These are phyloP conservation scores for Uropsilus gracilis DNA, from an alignment of 2,113 vertebrate genomes.

Conservation along the genomic window DNA sequence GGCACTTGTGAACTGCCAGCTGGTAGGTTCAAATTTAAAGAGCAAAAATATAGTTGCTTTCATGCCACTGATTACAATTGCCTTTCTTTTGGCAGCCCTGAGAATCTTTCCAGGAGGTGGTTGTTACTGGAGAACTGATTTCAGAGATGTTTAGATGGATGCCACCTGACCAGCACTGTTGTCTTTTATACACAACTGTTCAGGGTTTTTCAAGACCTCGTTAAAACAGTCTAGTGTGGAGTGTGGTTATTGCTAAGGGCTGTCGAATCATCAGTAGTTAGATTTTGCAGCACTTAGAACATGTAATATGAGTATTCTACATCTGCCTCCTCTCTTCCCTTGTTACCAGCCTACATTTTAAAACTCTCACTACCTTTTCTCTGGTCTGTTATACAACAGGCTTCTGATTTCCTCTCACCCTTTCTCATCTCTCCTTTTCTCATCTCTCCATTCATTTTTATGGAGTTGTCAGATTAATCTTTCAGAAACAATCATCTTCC, in stretches of 20 bases:
- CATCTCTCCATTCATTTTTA: constrained; percentile 31
- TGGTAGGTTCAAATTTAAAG: constrained; percentile 53
- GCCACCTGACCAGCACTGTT: constrained; percentile 17
- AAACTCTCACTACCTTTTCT: constrained; percentile 13
- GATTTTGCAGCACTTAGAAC: constrained; percentile 46
- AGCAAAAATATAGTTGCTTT: constrained; percentile 59
- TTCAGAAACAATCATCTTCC: constrained; percentile 37
- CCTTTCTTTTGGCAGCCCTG: constrained; percentile 11
- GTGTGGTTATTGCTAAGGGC: constrained; percentile 59
- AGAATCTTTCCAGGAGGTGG: constrained; percentile 23
- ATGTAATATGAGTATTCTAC: constrained; percentile 2
- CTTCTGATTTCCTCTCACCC: background rate
- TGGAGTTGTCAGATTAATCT: constrained; percentile 42
- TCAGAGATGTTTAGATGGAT: constrained; percentile 46
- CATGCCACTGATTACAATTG: background rate
- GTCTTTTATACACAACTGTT: constrained; percentile 54
- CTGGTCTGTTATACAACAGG: background rate
- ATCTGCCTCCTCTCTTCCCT: background rate
- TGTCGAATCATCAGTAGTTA: constrained; percentile 44
- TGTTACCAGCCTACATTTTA: constrained; percentile 22
- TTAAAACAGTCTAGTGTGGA: constrained; percentile 59
- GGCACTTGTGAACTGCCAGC: constrained; percentile 45
- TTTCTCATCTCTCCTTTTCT: background rate
- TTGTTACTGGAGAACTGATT: constrained; percentile 40
- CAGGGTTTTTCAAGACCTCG: constrained; percentile 58